phyloP scores from a whole-genome alignment of 2,113 vertebrate genomes.

The Sus scrofa region T2T-Sscrofa CM000826.6:32264501-32265000 shows the following conservation, averaged over 20 bases:
- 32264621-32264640: not conserved
- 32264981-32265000: conserved; percentile 77
- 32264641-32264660: not conserved
- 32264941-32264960: conserved; percentile 71
- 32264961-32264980: conserved; percentile 91
- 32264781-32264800: not conserved
- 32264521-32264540: not conserved
- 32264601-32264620: not conserved
- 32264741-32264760: not conserved
- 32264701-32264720: not conserved
- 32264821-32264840: not conserved
- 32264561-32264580: too few species aligned
- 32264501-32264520: not conserved
- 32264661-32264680: not conserved
- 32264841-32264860: too few species aligned
- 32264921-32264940: not conserved
- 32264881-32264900: not conserved
- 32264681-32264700: not conserved
- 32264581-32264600: not conserved
- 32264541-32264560: not conserved
- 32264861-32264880: too few species aligned
- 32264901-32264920: not conserved
- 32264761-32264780: not conserved
- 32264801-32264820: not conserved
- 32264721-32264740: not conserved